Percentiles rank a stretch among this genome's conserved stretches.
These are phyloP conservation scores for Gracilinanus agilis DNA, from an alignment of 2,113 vertebrate genomes.

Conservation along the genomic window DNA sequence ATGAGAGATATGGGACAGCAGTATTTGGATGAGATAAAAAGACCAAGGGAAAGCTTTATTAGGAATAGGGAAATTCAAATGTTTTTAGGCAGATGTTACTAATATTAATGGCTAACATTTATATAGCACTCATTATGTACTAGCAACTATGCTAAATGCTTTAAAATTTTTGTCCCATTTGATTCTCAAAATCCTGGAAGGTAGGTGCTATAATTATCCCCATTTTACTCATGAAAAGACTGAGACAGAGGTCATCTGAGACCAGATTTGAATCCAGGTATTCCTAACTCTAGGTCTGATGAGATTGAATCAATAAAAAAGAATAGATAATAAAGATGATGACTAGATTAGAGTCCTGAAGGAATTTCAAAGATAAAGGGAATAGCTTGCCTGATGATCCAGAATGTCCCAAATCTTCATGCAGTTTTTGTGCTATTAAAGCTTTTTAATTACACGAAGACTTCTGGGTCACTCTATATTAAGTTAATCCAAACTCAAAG, in stretches of 20 bases:
- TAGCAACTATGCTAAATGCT: background rate
- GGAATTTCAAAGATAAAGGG: background rate
- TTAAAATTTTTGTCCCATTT: background rate
- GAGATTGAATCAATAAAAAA: background rate
- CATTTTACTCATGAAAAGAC: background rate
- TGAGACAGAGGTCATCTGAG: background rate
- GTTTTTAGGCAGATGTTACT: background rate
- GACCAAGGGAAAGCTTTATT: background rate
- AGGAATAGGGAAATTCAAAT: background rate
- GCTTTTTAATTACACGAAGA: background rate
- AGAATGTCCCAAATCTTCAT: background rate
- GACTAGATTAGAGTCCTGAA: background rate
- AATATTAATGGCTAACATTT: background rate
- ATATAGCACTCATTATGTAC: background rate
- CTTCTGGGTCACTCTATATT: background rate
- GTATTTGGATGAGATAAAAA: background rate
- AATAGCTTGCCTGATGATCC: background rate
- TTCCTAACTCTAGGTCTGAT: background rate
- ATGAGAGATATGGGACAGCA: background rate
- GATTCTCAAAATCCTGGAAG: background rate
- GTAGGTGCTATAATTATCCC: background rate
- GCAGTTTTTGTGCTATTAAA: background rate
- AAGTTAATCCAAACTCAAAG: background rate
- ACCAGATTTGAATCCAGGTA: background rate
- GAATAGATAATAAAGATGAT: background rate